Base-by-base conservation (phyloP, 92 coral and sea anemone genomes). In the Porites divaricata region DNA sequence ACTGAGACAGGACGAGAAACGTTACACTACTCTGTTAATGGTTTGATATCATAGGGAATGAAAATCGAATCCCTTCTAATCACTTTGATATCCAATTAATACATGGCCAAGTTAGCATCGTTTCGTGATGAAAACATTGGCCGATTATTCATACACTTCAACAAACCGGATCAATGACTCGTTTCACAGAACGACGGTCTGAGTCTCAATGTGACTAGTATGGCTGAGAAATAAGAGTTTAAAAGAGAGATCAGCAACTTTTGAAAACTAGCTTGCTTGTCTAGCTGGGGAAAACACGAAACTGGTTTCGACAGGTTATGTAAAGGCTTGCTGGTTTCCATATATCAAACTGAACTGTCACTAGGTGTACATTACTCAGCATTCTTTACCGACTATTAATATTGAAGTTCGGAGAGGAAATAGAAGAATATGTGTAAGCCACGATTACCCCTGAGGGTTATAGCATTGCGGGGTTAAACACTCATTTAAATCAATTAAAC, bases 21-120 rank as follows among this genome's bases (percentile, higher is more conserved):
- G 41, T 14, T 57, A 68, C 76, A 68, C 23, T 54, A 16, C 19
- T 23, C 6, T 54, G 56, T 56, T 69, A 6, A 53, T 20, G 56
- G 65, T 57, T 10, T 49, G 67, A 58, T 69, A 56, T 80, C 24
- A 80, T 26, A 21, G 67, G 68, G 48, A 45, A 75, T 67, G 67
- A 65, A 79, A n/a, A 2, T 41, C 25, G 16, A 10, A 68, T 80
- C 68, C n/a, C 50, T 28, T 16, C 58, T 80, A 56, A 68, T 69
- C 57, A 52, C 67, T 21, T 50, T n/a, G 56, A 51, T 22, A 57
- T 66, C 63, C 20, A 67, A 78, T 67, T 64, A 22, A 41, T 50
- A 24, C 19, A n/a, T 49, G 24, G 65, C 28, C 22, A 7, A 74
- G 63, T 24, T 74, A 59, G 85, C 84, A 68, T 80, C 85, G 65